phyloP scores from a whole-genome alignment of 2,113 vertebrate genomes.

The Aegypius monachus region DNA sequence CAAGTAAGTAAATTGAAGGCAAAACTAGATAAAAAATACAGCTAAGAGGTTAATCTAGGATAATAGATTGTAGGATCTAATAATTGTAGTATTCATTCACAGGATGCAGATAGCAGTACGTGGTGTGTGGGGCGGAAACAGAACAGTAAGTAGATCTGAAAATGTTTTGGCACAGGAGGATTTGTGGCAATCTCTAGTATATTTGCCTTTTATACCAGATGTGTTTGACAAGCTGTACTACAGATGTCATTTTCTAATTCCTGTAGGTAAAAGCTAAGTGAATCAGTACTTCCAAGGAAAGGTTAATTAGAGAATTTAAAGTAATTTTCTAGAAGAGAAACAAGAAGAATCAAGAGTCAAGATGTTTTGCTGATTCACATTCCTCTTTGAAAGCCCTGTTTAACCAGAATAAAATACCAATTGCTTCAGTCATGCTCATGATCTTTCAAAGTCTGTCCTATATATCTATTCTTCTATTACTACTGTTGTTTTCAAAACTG shows the following conservation, averaged over 20 bases:
- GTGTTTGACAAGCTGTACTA: not conserved
- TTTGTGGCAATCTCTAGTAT: not conserved
- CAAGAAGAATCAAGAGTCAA: not conserved
- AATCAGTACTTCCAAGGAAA: not conserved
- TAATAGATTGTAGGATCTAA: not conserved
- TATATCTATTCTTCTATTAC: not conserved
- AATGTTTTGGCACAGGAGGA: not conserved
- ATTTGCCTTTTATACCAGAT: not conserved
- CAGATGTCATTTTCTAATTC: not conserved
- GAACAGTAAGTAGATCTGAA: not conserved
- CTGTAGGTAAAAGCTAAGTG: not conserved
- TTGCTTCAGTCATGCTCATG: not conserved
- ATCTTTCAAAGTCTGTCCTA: not conserved
- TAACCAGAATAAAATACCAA: not conserved
- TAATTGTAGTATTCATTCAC: not conserved
- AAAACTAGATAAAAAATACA: not conserved
- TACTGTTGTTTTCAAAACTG: not conserved
- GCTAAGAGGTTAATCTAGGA: not conserved
- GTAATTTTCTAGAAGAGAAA: not conserved
- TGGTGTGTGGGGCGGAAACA: rapidly evolving
- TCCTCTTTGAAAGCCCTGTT: not conserved
- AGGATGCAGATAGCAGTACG: not conserved
- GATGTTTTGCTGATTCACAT: not conserved
- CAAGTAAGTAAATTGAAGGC: not conserved
- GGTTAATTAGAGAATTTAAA: not conserved